A percentile compares a stretch with the other conserved stretches of the same genome.
Conservation (phyloP, 2,113 vertebrate genomes). For the Anguilla japonica region DNA sequence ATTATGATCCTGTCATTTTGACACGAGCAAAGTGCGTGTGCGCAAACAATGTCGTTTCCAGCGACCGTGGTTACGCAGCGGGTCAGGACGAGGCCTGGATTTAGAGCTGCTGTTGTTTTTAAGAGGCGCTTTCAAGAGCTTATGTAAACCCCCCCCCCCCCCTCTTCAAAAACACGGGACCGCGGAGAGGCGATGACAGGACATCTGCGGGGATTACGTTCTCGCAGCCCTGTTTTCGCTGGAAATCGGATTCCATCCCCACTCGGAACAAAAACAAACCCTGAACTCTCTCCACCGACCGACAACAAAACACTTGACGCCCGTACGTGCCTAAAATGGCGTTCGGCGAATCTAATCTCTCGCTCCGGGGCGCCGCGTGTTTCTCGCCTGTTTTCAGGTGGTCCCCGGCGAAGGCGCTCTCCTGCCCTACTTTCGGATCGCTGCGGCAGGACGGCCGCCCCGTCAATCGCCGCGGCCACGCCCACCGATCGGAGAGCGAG, state of each 20-base stretch:
- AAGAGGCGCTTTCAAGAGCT: not conserved
- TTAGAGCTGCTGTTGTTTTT: not conserved
- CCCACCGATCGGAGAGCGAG: not conserved
- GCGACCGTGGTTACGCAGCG: not conserved
- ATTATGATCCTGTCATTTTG: not conserved
- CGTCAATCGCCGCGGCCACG: not conserved
- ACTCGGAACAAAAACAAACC: not conserved
- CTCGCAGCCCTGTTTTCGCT: not conserved
- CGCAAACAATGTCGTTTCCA: not conserved
- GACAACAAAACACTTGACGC: not conserved
- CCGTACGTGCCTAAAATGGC: not conserved
- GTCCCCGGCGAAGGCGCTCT: not conserved
- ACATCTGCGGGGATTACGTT: not conserved
- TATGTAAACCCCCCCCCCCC: not conserved
- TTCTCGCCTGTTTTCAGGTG: not conserved
- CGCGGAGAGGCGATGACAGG: not conserved
- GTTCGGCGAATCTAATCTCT: not conserved
- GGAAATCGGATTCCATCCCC: not conserved
- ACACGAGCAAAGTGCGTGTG: not conserved
- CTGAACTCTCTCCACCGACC: not conserved
- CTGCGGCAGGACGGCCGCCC: not conserved
- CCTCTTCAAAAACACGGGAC: too few species aligned
- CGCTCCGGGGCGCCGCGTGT: not conserved
- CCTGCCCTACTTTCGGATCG: constrained; percentile 13
- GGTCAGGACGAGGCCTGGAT: not conserved